Conservation (phyloP, 2,113 vertebrate species). For the Mellivora capensis region DNA sequence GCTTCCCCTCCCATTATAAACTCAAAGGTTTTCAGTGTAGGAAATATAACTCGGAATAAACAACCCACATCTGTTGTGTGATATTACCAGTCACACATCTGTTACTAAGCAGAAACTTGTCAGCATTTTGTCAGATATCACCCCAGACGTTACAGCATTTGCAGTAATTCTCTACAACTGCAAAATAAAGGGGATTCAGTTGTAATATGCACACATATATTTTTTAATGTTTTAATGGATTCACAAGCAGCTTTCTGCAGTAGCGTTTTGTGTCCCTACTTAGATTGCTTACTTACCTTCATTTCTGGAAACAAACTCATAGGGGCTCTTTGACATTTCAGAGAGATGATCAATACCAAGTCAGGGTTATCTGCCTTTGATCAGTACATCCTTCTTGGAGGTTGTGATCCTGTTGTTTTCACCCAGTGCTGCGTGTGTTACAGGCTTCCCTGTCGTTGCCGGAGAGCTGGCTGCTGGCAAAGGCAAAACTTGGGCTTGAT, state of each 20-base stretch:
- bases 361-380: neutral
- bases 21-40: neutral
- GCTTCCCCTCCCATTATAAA: neutral
- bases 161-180: neutral
- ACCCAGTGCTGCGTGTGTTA: accelerated
- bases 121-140: neutral
- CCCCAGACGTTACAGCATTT: neutral
- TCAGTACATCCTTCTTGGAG: neutral
- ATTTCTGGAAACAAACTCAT: neutral
- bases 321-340: neutral
- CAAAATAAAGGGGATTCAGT: neutral
- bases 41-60: neutral
- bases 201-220: neutral
- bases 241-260: neutral
- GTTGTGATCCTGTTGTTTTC: neutral
- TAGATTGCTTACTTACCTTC: neutral
- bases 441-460: neutral
- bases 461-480: neutral
- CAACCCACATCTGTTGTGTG: neutral
- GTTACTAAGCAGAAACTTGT: neutral
- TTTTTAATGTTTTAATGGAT: neutral
- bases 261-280: neutral
- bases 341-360: accelerated
- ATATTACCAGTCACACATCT: neutral
- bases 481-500: neutral